phyloP scores from a whole-genome alignment of 2,113 vertebrate species.

The Pelvicachromis taeniatus region DNA sequence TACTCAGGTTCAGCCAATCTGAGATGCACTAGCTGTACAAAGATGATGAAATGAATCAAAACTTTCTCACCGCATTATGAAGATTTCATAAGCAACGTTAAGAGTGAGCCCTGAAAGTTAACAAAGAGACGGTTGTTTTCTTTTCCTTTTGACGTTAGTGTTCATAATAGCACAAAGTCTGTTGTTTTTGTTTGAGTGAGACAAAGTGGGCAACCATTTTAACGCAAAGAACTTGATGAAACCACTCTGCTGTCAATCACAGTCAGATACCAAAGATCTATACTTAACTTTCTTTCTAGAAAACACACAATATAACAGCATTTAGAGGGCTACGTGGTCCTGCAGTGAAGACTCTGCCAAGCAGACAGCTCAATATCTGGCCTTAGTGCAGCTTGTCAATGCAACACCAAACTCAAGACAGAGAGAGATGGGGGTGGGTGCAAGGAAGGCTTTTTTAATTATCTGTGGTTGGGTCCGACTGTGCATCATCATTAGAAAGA shows the following conservation, averaged over 20 bases:
- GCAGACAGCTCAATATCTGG: slow-evolving; percentile 77
- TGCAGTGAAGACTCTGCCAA: slow-evolving; percentile 57
- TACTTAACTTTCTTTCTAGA: slow-evolving; percentile 15
- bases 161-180: background rate
- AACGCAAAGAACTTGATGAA: slow-evolving; percentile 2
- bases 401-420: slow-evolving; percentile 70
- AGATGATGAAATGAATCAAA: background rate
- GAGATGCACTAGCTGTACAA: background rate
- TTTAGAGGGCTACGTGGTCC: slow-evolving; percentile 26
- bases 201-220: background rate
- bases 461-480: slow-evolving; percentile 93
- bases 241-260: background rate
- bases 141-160: background rate
- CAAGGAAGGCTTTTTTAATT: slow-evolving; percentile 87
- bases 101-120: background rate
- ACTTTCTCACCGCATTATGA: background rate
- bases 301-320: slow-evolving; percentile 23
- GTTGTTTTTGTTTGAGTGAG: background rate
- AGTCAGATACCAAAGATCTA: background rate
- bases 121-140: background rate
- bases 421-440: slow-evolving; percentile 55
- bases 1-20: background rate
- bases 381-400: slow-evolving; percentile 70
- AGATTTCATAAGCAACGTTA: background rate
- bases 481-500: slow-evolving; percentile 99